Percentiles rank a stretch among this genome's conserved stretches.
Conservation (phyloP, 2,888 invertebrate species). For the Leptopilina drosophilae region DNA sequence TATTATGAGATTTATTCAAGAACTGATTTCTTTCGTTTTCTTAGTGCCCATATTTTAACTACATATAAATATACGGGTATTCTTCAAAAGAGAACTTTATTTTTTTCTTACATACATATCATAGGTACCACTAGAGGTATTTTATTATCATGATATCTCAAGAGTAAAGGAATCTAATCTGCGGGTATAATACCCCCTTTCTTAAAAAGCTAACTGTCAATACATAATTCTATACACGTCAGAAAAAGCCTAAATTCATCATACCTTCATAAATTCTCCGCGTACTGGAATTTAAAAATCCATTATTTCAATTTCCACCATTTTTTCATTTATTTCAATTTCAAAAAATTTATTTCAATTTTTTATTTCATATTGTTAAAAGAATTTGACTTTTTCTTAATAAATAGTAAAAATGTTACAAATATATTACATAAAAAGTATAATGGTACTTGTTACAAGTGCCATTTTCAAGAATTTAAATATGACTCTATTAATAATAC, state of each 20-base stretch:
- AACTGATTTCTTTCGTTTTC: conserved; percentile 9
- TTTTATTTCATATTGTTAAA: too few species aligned
- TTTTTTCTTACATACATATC: too few species aligned
- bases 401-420: too few species aligned
- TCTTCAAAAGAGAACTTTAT: conserved; percentile 7
- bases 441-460: not conserved
- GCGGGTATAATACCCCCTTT: conserved; percentile 19
- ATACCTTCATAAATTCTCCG: not conserved
- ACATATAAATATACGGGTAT: conserved; percentile 11
- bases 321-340: too few species aligned
- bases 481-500: conserved; percentile 18
- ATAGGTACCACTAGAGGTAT: not conserved
- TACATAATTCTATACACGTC: not conserved
- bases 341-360: too few species aligned
- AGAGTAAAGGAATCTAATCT: conserved; percentile 23
- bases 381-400: too few species aligned
- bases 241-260: not conserved
- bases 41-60: conserved; percentile 36
- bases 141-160: too few species aligned
- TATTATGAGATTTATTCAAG: conserved; percentile 2
- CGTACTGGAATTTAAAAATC: not conserved
- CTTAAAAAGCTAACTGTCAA: not conserved
- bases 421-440: too few species aligned
- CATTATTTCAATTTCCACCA: too few species aligned
- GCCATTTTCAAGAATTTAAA: not conserved